phyloP scores from a whole-genome alignment of 2,888 invertebrate genomes.

The Quadroppia sp. region DNA sequence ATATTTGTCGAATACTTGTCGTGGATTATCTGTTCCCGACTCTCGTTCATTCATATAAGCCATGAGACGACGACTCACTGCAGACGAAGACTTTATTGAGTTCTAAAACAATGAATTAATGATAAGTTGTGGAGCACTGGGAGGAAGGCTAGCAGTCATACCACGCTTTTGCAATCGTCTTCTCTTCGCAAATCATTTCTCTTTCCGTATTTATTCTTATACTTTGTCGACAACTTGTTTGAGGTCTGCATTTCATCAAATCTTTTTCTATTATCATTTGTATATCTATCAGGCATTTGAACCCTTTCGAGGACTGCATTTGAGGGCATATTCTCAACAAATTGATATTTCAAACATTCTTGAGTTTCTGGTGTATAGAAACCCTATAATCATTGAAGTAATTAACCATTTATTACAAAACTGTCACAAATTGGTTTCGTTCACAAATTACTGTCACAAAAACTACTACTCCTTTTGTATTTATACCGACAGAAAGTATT shows the following conservation, averaged over 20 bases:
- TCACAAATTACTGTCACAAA: background rate
- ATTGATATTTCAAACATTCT: slow-evolving; percentile 3
- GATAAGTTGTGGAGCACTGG: background rate
- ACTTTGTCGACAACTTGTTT: background rate
- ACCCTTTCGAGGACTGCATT: background rate
- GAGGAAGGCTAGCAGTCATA: background rate
- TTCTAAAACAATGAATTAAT: slow-evolving; percentile 22
- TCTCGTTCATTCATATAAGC: background rate
- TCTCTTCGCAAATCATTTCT: slow-evolving; percentile 3
- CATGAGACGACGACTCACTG: slow-evolving; percentile 5
- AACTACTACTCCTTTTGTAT: background rate
- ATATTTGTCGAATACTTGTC: slow-evolving; percentile 6
- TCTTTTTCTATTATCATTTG: background rate
- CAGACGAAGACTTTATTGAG: slow-evolving; percentile 26
- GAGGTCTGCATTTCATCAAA: slow-evolving; percentile 7
- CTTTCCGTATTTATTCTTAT: slow-evolving; percentile 20
- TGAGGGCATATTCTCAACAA: slow-evolving; percentile 19
- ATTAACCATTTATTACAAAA: background rate
- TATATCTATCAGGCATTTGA: slow-evolving; percentile 19
- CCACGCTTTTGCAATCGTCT: slow-evolving; percentile 31
- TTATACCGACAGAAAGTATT: too few species aligned
- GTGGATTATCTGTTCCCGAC: background rate
- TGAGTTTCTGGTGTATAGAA: slow-evolving; percentile 30
- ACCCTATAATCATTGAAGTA: slow-evolving; percentile 22
- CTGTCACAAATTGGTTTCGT: background rate